Evolutionary conservation across 2,797 vertebrate genomes (phyloP).

Genomic region (Sitta carolinensis): DNA sequence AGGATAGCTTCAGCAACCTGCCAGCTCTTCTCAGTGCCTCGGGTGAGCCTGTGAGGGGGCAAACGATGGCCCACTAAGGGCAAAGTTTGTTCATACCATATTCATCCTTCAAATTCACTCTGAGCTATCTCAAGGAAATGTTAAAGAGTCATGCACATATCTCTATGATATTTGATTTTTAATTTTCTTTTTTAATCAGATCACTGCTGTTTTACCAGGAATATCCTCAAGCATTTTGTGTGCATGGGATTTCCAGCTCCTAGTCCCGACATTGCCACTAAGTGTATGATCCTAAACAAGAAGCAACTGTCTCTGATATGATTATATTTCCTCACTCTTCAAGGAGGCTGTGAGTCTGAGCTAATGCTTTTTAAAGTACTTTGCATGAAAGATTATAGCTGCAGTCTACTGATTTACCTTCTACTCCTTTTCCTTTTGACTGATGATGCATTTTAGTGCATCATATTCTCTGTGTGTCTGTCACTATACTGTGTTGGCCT

Average conservation of each 20-base stretch:
- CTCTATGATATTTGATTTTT: not conserved
- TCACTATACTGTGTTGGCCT: accelerated
- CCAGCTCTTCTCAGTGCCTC: not conserved
- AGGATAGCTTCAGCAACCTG: not conserved
- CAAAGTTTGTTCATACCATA: not conserved
- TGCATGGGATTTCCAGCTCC: not conserved
- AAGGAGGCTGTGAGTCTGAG: not conserved
- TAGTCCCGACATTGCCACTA: not conserved
- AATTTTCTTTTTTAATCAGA: not conserved
- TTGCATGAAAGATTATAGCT: not conserved
- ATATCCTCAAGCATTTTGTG: not conserved
- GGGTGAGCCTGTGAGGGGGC: not conserved
- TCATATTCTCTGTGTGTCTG: not conserved
- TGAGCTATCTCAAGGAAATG: not conserved
- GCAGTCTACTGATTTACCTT: not conserved
- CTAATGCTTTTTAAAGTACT: not conserved
- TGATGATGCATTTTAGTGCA: not conserved
- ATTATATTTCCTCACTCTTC: not conserved
- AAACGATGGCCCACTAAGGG: accelerated
- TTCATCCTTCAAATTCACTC: not conserved
- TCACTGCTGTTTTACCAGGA: not conserved
- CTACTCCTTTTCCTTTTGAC: not conserved
- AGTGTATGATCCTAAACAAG: not conserved
- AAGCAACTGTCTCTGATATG: not conserved
- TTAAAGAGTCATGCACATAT: not conserved